Percentiles rank a stretch among this genome's conserved stretches.
These are phyloP conservation scores for Automeris io DNA, from an alignment of 2,888 invertebrate species.

Conservation along the genomic window DNA sequence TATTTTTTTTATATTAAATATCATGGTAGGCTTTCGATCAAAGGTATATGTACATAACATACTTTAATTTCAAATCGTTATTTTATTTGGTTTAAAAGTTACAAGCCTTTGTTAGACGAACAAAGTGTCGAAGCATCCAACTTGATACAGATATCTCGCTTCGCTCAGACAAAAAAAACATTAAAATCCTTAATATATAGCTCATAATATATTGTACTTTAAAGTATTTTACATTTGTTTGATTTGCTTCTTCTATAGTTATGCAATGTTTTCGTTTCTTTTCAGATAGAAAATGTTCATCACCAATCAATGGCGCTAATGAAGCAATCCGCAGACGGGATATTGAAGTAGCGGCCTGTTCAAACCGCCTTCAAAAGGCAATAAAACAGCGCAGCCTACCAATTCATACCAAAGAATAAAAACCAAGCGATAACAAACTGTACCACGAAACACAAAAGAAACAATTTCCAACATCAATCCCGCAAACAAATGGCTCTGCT, in stretches of 20 bases:
- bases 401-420: conserved; percentile 28
- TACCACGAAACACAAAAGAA: conserved; percentile 33
- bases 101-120: too few species aligned
- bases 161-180: too few species aligned
- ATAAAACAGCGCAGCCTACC: conserved; percentile 56
- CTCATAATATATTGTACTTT: too few species aligned
- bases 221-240: too few species aligned
- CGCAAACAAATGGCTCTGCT: conserved; percentile 56
- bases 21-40: too few species aligned
- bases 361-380: conserved; percentile 46
- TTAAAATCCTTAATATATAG: too few species aligned
- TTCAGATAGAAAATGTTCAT: conserved; percentile 56
- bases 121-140: too few species aligned
- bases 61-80: too few species aligned
- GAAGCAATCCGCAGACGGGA: conserved; percentile 71
- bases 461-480: conserved; percentile 27
- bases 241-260: background rate
- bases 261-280: conserved; percentile 43
- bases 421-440: conserved; percentile 39
- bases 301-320: conserved; percentile 64
- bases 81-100: too few species aligned
- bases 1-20: too few species aligned
- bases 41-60: too few species aligned
- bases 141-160: too few species aligned
- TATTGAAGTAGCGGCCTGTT: conserved; percentile 66